Base-by-base conservation (phyloP, 2,797 vertebrate genomes). In the Pampus argenteus region DNA sequence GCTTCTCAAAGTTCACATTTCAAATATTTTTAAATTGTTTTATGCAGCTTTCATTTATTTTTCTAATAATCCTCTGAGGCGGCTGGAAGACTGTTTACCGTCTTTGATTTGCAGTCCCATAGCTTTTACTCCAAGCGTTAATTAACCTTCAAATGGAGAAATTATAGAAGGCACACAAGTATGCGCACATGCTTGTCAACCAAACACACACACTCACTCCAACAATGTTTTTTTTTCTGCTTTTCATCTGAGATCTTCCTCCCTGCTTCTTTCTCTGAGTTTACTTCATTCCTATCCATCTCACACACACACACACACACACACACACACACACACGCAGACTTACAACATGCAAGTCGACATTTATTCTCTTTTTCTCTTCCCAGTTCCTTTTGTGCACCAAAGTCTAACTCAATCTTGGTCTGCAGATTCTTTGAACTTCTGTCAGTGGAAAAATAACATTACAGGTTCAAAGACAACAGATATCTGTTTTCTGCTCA, bases 131-230 rank as follows among this genome's bases (percentile, higher is more conserved):
- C 72, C 85, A 31, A 93, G 92, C 90, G 74, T 89, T 93, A 93
- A 93, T 93, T 93, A 93, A 93, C 92, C 92, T 93, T 91, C 90
- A 92, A 91, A 91, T 91, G 80, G 74, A 88, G 81, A 92, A 91
- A 92, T 90, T 85, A 87, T 81, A 82, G 74, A 79, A 67, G 78
- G 26, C 82, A 64, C 83, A 79, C 74, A 74, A 55, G 74, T 72
- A 64, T 71, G 74, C n/a, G 29, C 65, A 45, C 78, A 50, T 3
- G 28, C 44, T 49, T 26, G 26, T 68, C 66, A 47, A 38, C 10
- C 67, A 17, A 70, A 45, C 75, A 49, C 28, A n/a, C 69, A 42
- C 44, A 38, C 62, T 40, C 68, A 66, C 73, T 59, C 52, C 59
- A 70, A 89, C 88, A 90, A 88, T 87, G 54, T 42, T 78, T 78